Evolutionary conservation across 2,113 vertebrate species (phyloP), one percentile per base, ranked within the genome.

Genomic region (Probosciger aterrimus): DNA sequence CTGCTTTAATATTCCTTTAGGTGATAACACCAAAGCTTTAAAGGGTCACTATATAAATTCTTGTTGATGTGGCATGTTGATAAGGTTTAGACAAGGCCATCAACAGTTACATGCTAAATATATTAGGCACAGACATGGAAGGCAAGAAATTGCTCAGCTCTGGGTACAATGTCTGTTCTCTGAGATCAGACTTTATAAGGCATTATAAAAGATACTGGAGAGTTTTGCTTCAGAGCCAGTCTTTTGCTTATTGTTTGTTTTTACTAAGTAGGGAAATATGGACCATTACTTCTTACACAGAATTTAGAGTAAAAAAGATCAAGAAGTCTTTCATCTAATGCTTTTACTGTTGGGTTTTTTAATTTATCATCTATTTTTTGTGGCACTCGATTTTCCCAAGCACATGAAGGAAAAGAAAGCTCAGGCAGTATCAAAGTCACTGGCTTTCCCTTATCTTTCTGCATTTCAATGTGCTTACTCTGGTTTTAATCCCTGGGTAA

Each of bases 311-410:
- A 62, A 92, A 92, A 93, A 90, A 95, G 81, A 94, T 86, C 75
- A 93, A 91, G 74, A 91, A 88, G 35, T 43, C 83, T 97, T 97
- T 97, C 62, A 96, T 95, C 90, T 86, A 92, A 47, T 81, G 62
- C 64, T 70, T 88, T 95, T 95, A 81, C 47, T 86, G 55, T 70
- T 92, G 39, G 4, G 2, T 70, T 92, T 91, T 93, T 95, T 81
- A 95, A 93, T 90, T 95, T 50, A 75, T 78, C 11, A 1, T 68
- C n/a, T 88, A 19, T 63, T 91, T 86, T 87, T 92, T 77, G 64
- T 62, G 33, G 57, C 73, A 43, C 70, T 87, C 4, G 2, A 57
- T 92, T 96, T 96, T 89, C 50, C 65, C 18, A 24, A 81, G 16
- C 62, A 70, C 35, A 88, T 63, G 44, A 94, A 82, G 73, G 80